Evolutionary conservation across 2,113 vertebrate genomes (phyloP).

Genomic region (Bettongia penicillata): DNA sequence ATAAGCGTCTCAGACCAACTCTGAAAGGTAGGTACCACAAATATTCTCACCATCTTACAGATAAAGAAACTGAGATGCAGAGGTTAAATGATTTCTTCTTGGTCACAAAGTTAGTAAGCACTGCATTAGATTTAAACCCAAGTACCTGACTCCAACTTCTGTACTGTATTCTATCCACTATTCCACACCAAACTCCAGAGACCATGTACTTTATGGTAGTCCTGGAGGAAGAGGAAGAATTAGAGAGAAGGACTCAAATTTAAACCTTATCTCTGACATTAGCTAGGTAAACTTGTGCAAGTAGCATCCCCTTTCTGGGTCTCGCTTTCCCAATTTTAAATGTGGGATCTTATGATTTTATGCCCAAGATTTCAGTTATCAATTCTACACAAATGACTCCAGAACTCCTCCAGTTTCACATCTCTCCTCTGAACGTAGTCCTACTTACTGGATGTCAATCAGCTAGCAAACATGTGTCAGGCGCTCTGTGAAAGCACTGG

Average conservation of each 20-base stretch:
- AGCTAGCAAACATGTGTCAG: background rate
- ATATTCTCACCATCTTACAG: background rate
- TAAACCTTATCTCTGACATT: background rate
- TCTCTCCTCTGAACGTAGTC: background rate
- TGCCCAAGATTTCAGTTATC: background rate
- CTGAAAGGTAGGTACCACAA: background rate
- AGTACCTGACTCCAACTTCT: background rate
- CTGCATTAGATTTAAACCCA: background rate
- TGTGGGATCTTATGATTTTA: background rate
- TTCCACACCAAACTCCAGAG: background rate
- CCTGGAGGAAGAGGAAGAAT: background rate
- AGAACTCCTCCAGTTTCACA: background rate
- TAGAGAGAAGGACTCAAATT: background rate
- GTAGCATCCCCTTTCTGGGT: background rate
- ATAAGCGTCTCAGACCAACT: background rate
- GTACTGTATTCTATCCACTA: background rate
- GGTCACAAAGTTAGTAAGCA: background rate
- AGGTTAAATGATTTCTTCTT: background rate
- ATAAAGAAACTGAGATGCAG: background rate
- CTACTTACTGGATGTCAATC: background rate
- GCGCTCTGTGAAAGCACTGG: background rate
- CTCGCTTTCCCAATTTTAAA: background rate
- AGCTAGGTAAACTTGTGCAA: background rate
- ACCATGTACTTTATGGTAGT: background rate
- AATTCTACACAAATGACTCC: background rate